phyloP scores from a whole-genome alignment of 2,797 vertebrate genomes.

The Chaunax sp. region DNA sequence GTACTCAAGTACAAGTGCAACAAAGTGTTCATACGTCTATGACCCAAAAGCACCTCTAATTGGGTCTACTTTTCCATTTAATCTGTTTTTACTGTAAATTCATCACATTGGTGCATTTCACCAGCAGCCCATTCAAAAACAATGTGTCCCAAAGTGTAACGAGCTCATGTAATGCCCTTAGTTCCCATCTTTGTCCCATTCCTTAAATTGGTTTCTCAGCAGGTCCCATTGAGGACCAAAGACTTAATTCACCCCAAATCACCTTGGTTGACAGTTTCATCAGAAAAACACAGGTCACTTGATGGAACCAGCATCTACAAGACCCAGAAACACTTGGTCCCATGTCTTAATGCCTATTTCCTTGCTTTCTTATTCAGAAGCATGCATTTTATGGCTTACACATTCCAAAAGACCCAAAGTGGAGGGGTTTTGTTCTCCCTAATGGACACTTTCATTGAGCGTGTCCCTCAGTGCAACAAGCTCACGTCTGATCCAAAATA shows the following conservation, averaged over 20 bases:
- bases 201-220: constrained; percentile 51
- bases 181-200: constrained; percentile 18
- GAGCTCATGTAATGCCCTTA: constrained; percentile 13
- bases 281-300: constrained; percentile 33
- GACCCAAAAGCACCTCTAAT: not conserved
- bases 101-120: constrained; percentile 15
- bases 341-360: constrained; percentile 23
- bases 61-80: constrained; percentile 5
- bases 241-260: constrained; percentile 29
- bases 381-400: constrained; percentile 7
- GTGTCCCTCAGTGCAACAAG: constrained; percentile 27
- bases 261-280: constrained; percentile 48
- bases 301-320: constrained; percentile 15
- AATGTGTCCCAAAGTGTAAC: constrained; percentile 21
- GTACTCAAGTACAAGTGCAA: not conserved
- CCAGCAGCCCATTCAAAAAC: constrained; percentile 14
- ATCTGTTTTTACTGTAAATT: constrained; percentile 17
- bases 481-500: constrained; percentile 29
- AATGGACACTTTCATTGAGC: constrained; percentile 33
- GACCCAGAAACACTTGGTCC: constrained; percentile 11
- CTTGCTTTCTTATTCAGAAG: constrained; percentile 10
- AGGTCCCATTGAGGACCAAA: constrained; percentile 22
- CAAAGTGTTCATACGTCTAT: not conserved
- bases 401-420: constrained; percentile 3
- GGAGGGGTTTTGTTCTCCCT: not conserved